These are phyloP conservation scores for Adelognathus sp. DNA, from an alignment of 2,888 invertebrate genomes.

Conservation along the genomic window DNA sequence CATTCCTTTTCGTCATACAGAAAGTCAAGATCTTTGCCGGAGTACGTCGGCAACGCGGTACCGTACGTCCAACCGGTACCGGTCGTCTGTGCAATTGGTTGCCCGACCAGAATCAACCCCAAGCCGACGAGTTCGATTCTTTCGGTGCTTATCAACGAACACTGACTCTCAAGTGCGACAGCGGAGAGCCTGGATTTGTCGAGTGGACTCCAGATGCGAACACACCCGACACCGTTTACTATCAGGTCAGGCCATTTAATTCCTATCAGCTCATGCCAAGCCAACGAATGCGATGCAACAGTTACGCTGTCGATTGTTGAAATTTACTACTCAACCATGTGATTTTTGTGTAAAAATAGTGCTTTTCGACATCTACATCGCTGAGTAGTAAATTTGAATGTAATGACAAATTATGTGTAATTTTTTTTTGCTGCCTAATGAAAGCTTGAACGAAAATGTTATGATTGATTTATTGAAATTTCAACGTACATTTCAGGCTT, in stretches of 20 bases:
- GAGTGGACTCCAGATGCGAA: slow-evolving; percentile 93
- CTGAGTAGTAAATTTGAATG: too few species aligned
- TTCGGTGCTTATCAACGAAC: slow-evolving; percentile 96
- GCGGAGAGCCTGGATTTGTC: slow-evolving; percentile 91
- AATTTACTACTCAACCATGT: too few species aligned
- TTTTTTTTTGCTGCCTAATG: too few species aligned
- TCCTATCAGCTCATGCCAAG: too few species aligned
- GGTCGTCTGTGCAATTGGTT: slow-evolving; percentile 95
- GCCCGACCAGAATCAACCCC: slow-evolving; percentile 87
- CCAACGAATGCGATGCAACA: too few species aligned
- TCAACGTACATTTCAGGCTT: too few species aligned
- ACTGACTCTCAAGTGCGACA: slow-evolving; percentile 91
- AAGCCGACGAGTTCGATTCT: slow-evolving; percentile 91
- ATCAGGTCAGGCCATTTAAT: slow-evolving; percentile 85
- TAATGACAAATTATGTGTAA: too few species aligned
- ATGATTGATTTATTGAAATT: not conserved
- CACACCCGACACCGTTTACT: slow-evolving; percentile 96
- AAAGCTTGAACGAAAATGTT: not conserved
- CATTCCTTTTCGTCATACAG: slow-evolving; percentile 73
- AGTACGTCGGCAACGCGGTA: slow-evolving; percentile 87
- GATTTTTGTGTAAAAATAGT: too few species aligned
- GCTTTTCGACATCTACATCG: too few species aligned
- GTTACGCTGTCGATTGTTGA: too few species aligned
- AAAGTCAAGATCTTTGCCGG: slow-evolving; percentile 92
- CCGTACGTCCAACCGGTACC: slow-evolving; percentile 88